These are phyloP conservation scores for Stomatorhinus walkeri DNA, from an alignment of 2,797 vertebrate genomes.

Conservation along the genomic window DNA sequence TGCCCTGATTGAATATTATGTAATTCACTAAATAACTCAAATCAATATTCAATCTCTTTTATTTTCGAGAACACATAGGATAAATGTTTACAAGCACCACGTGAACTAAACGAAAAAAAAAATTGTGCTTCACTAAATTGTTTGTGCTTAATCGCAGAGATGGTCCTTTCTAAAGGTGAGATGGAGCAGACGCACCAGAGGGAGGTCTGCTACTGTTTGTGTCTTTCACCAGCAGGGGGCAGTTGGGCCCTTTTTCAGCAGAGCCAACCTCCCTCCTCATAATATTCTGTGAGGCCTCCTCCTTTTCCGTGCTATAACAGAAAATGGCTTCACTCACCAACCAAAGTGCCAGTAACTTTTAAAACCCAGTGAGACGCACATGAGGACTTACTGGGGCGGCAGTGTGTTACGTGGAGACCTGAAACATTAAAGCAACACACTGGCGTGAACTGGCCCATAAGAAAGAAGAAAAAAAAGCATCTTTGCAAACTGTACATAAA, in stretches of 20 bases:
- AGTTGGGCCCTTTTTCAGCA: conserved; percentile 9
- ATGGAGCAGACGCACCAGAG: not conserved
- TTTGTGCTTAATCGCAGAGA: not conserved
- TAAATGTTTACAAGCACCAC: conserved; percentile 12
- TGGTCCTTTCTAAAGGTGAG: not conserved
- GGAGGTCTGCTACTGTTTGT: not conserved
- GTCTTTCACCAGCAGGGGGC: conserved; percentile 23
- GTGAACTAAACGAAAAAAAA: not conserved
- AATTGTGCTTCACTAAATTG: not conserved
- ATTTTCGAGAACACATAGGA: not conserved
- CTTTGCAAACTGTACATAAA: conserved; percentile 8
- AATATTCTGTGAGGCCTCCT: not conserved
- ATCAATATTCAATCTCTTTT: conserved; percentile 3
- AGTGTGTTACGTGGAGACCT: not conserved
- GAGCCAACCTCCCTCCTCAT: not conserved
- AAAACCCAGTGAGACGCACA: conserved; percentile 8
- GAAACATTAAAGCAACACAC: not conserved
- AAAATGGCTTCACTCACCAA: conserved; percentile 10
- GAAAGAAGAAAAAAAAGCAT: not conserved
- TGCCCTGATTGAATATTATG: not conserved
- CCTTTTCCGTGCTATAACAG: not conserved
- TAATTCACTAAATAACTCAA: conserved; percentile 10
- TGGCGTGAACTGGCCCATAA: not conserved
- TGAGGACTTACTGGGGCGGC: conserved; percentile 16
- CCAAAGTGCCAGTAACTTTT: not conserved